Evolutionary conservation across 2,113 vertebrate species (phyloP).

Genomic region (Erinaceus europaeus): DNA sequence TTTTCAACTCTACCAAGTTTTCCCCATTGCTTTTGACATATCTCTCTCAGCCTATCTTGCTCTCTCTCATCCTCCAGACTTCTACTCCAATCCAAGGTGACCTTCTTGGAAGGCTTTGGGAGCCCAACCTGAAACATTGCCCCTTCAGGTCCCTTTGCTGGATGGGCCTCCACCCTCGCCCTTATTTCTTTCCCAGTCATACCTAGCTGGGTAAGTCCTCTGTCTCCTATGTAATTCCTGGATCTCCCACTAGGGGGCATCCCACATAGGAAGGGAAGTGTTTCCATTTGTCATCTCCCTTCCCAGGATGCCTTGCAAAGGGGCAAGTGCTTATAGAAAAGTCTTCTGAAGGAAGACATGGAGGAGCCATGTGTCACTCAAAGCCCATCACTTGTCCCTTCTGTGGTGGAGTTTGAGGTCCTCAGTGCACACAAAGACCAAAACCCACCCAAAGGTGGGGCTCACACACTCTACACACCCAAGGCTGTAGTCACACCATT

Average conservation of each 20-base stretch:
- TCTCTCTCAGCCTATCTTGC: neutral
- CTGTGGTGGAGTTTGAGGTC: neutral
- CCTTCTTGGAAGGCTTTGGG: neutral
- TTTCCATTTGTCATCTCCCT: neutral
- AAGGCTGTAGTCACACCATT: neutral
- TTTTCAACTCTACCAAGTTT: neutral
- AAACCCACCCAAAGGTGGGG: neutral
- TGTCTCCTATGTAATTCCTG: neutral
- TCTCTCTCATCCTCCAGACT: neutral
- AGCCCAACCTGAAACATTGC: neutral
- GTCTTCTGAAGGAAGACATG: neutral
- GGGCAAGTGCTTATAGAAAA: neutral
- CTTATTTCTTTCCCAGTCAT: neutral
- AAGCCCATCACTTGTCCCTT: neutral
- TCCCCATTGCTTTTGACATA: neutral
- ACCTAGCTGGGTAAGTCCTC: neutral
- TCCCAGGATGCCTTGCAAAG: neutral
- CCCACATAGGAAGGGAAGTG: neutral
- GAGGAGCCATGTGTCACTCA: neutral
- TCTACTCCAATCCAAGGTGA: neutral
- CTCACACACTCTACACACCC: neutral
- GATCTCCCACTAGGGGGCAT: neutral
- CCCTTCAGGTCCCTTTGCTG: neutral
- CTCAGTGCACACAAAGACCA: neutral
- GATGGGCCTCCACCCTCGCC: rapidly evolving